Evolutionary conservation across 2,113 vertebrate genomes (phyloP), one percentile per base, ranked within the genome.

Genomic region (Pelmatolapia mariae): DNA sequence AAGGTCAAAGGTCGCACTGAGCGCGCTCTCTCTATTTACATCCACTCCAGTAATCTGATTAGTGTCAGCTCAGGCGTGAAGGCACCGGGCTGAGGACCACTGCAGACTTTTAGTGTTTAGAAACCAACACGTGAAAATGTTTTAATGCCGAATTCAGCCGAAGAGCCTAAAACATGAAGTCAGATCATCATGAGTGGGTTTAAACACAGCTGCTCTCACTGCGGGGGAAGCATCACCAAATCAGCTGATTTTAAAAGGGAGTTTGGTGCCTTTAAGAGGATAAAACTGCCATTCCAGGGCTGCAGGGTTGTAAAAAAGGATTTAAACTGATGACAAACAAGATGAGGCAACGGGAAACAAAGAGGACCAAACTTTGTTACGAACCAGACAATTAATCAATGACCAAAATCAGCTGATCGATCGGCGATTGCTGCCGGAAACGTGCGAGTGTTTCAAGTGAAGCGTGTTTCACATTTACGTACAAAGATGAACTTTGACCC

Each of bases 1-100:
- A 78, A 31, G 87, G 85, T 85, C 86, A 52, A 68, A 92, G 87
- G 85, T 90, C 68, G 4, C 43, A 19, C 24, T 31, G 71, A 31
- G 71, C 24, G 2, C 71, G 6, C 43, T 12, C 83, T 52, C 13
- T 38, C 9, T n/a, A 38, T 71, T 45, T 31, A 11, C n/a, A 73
- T 12, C 29, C n/a, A 45, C 15, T 50, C 10, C 31, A 68, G 61
- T 83, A 68, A 68, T 68, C 59, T 18, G 81, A 68, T 68, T 68
- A 68, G 16, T 33, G 10, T 8, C 57, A 22, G 53, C 36, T 78
- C 16, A 78, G 24, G 71, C 24, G 1, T 78, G 43, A 78, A 78
- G 1, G 0, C 24, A 19, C 24, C 1, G 6, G 10, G 40, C 43
- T 29, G 24, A 47, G 43, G 71, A 19, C 40, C 24, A 16, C 71